Conservation (phyloP, 2,113 vertebrate genomes). For the Dicaeum eximium region DNA sequence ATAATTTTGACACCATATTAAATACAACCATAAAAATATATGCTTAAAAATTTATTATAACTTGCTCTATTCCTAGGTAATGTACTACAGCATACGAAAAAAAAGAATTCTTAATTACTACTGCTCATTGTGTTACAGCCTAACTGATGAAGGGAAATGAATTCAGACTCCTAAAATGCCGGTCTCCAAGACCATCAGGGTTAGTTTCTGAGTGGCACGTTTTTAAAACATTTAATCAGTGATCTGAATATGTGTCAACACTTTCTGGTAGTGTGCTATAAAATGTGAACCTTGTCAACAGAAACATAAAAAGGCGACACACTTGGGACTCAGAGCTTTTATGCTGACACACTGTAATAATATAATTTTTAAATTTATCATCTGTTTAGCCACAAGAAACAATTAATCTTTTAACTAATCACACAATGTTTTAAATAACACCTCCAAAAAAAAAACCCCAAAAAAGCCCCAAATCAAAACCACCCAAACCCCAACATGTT, state of each 20-base stretch:
- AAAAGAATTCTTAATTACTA: constrained; percentile 19
- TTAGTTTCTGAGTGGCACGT: constrained; percentile 82
- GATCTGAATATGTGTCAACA: constrained; percentile 81
- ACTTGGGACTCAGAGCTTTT: constrained; percentile 75
- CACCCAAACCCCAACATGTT: background rate
- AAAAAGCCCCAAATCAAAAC: too few relatives aligned
- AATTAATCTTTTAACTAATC: constrained; percentile 76
- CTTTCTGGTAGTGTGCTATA: constrained; percentile 77
- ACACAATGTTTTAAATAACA: constrained; percentile 62
- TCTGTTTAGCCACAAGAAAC: constrained; percentile 76
- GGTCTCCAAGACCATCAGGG: constrained; percentile 74
- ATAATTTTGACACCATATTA: background rate
- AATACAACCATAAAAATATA: background rate
- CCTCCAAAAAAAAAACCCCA: constrained; percentile 49
- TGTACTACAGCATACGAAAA: background rate
- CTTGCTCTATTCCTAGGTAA: background rate
- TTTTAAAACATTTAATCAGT: constrained; percentile 83
- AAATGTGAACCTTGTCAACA: constrained; percentile 80
- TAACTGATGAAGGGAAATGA: constrained; percentile 38
- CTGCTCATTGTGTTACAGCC: constrained; percentile 30
- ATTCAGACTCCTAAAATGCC: constrained; percentile 62
- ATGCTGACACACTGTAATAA: constrained; percentile 73
- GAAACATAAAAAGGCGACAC: constrained; percentile 75
- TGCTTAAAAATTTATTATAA: background rate
- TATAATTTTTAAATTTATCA: constrained; percentile 78